Base-by-base conservation (phyloP, 1,140 invertebrate genomes). In the Dendrolimus kikuchii region DNA sequence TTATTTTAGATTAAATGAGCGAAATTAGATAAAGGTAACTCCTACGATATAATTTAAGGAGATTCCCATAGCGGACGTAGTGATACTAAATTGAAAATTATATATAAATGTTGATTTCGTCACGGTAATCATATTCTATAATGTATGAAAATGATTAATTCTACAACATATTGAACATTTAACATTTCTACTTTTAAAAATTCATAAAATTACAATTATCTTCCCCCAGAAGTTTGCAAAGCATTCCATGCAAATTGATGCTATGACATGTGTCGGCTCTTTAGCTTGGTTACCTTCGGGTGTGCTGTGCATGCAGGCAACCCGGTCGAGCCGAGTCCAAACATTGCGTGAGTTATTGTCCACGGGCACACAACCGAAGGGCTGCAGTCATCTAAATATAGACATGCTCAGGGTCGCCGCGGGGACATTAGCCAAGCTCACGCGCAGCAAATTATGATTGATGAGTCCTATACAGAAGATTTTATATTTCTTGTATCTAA, bases 391-490 rank as follows among this genome's bases (percentile, higher is more conserved):
- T 59, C 74, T 85, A 83, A 71, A 77, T 74, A 63, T 83, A 85
- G 74, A 60, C 51, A 45, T 46, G 66, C 66, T 76, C 78, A 81
- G 76, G 78, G 79, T 74, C 77, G 73, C 59, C 38, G 51, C 55
- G 66, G 62, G 60, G 68, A 72, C 69, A 70, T 62, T 57, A 71
- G 71, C 77, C 77, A 79, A 74, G 65, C 66, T 67, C 62, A 64
- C 68, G 62, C 70, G 71, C 64, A 66, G 71, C 79, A 81, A 81
- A 82, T 80, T 81, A 74, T 77, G 79, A 85, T 65, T 72, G 73
- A 81, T 80, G 65, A 68, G 68, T 57, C 58, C 64, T 66, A 71
- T 70, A 53, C 49, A 64, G 23, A 23, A 23, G 23, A 23, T 23
- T n/a, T 23, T 23, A 23, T 23, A 23, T 23, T 23, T 23, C 23